Evolutionary conservation across 2,888 invertebrate genomes (phyloP).

Genomic region (Alviniconcha strummeri): DNA sequence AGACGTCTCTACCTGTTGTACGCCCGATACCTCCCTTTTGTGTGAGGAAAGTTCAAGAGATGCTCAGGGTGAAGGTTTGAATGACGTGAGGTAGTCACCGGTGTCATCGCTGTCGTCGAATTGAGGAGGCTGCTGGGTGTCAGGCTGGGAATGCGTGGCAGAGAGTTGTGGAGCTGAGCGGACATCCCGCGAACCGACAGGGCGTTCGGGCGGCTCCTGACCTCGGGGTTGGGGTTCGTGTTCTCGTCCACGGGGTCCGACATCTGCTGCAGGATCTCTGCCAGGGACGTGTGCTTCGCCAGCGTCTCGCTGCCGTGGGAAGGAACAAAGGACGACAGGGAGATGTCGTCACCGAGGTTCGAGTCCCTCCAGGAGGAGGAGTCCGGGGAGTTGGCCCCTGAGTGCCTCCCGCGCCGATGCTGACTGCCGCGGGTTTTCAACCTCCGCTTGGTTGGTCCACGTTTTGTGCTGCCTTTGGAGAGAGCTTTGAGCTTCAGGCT

Average conservation of each 20-base stretch:
- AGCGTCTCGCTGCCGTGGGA: neutral
- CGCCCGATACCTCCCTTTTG: too few relatives aligned
- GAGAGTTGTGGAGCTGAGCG: neutral
- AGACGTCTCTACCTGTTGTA: too few relatives aligned
- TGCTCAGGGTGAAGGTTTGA: neutral
- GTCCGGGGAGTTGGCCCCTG: neutral
- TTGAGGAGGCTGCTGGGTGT: constrained; percentile 3
- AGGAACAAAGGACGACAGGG: neutral
- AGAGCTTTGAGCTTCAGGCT: neutral
- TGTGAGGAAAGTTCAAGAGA: too few relatives aligned
- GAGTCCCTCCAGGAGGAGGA: neutral
- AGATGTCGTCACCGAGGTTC: neutral
- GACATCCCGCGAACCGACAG: constrained; percentile 4
- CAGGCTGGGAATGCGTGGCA: constrained; percentile 4
- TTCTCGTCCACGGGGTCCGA: neutral
- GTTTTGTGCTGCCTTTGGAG: neutral
- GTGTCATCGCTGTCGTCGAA: constrained; percentile 15
- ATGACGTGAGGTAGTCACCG: constrained; percentile 17
- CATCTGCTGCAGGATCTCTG: constrained; percentile 23
- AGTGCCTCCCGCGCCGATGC: neutral
- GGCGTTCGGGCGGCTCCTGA: neutral
- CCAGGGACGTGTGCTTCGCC: constrained; percentile 22
- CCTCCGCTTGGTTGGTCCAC: neutral
- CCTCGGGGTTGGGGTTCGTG: neutral
- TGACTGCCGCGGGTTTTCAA: neutral